A percentile compares a stretch with the other conserved stretches of the same genome.
These are phyloP conservation scores for Porites cylindrica DNA, from an alignment of 92 coral and sea anemone species.

Conservation along the genomic window DNA sequence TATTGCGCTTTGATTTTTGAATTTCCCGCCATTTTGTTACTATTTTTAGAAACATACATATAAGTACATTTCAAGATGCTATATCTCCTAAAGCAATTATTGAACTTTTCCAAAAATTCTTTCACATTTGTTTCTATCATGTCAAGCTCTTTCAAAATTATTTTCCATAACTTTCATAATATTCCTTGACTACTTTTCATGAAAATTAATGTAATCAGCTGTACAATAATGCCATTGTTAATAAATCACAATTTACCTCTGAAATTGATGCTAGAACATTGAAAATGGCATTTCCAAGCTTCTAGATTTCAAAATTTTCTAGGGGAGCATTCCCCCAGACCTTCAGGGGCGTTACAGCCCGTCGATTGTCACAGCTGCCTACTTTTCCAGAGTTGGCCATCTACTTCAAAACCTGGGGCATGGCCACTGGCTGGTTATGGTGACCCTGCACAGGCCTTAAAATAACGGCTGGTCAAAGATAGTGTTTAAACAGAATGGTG, in stretches of 20 bases:
- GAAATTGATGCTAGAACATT: constrained; percentile 15
- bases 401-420: not conserved
- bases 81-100: no score
- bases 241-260: constrained; percentile 17
- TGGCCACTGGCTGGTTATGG: no score
- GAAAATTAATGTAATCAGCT: not conserved
- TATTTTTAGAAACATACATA: no score
- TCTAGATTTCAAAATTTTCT: not conserved
- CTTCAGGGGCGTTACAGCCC: not conserved
- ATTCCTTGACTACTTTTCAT: not conserved
- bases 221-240: constrained; percentile 1
- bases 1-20: no score
- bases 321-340: not conserved
- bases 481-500: no score
- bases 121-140: no score
- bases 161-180: not conserved
- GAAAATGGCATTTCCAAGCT: constrained; percentile 18
- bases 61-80: no score
- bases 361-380: constrained; percentile 4
- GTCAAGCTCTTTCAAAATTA: no score
- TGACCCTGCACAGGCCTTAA: no score
- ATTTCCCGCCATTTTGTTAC: no score
- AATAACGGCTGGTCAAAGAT: no score
- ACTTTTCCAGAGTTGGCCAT: not conserved
- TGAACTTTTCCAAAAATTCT: no score